Conservation (phyloP, 2,888 invertebrate genomes). For the Mantis religiosa region DNA sequence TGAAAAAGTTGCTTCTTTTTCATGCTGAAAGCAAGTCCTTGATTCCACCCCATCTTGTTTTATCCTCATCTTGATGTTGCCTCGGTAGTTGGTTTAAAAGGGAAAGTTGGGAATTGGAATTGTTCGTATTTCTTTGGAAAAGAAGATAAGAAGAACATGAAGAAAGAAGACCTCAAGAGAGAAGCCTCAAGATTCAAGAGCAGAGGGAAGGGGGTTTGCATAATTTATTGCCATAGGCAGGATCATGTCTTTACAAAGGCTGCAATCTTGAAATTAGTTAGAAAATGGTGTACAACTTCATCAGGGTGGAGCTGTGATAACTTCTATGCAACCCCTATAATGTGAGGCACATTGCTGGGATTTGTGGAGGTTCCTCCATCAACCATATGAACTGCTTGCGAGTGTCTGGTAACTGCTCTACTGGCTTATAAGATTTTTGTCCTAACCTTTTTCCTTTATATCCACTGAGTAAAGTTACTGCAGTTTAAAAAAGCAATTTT, state of each 20-base stretch:
- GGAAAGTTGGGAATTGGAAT: not conserved
- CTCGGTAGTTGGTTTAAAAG: not conserved
- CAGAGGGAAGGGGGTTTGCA: not conserved
- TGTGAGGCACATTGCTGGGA: slow-evolving; percentile 15
- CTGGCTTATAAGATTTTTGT: not conserved
- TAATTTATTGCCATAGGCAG: not conserved
- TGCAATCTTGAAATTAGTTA: slow-evolving; percentile 13
- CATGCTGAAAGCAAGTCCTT: not conserved
- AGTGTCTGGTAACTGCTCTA: slow-evolving; percentile 4
- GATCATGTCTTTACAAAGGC: not conserved
- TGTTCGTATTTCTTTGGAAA: slow-evolving; percentile 36
- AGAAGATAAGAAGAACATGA: slow-evolving; percentile 44
- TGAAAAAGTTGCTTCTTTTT: not conserved
- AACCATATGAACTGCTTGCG: slow-evolving; percentile 24
- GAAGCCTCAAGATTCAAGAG: slow-evolving; percentile 44
- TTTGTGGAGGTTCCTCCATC: slow-evolving; percentile 16
- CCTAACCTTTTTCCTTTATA: not conserved
- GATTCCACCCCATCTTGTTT: not conserved
- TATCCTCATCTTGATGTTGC: not conserved
- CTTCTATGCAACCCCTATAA: not conserved
- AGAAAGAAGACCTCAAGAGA: slow-evolving; percentile 48
- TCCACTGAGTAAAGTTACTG: not conserved
- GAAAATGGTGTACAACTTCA: slow-evolving; percentile 1
- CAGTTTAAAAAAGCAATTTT: not conserved
- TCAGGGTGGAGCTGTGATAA: slow-evolving; percentile 11